Percentiles rank a stretch among this genome's conserved stretches.
Evolutionary conservation across 2,888 invertebrate genomes (phyloP).

Genomic region (Hemicrepidius hirtus): DNA sequence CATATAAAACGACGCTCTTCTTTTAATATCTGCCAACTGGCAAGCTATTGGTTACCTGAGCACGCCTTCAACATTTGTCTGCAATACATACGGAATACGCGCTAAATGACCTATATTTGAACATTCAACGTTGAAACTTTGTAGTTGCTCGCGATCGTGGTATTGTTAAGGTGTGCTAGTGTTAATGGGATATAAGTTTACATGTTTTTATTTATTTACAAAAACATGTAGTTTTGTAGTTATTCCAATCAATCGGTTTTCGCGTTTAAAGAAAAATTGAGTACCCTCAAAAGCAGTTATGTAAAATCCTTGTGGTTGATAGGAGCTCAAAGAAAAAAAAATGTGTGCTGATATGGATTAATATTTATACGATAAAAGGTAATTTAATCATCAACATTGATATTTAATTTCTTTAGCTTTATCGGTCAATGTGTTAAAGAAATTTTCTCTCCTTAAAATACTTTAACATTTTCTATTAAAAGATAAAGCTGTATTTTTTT

Average conservation of each 20-base stretch:
- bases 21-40: slow-evolving; percentile 9
- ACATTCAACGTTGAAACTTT: slow-evolving; percentile 43
- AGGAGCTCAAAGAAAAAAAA: too few relatives aligned
- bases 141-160: slow-evolving; percentile 42
- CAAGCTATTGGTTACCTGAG: slow-evolving; percentile 22
- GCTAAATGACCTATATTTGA: slow-evolving; percentile 51
- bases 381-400: too few relatives aligned
- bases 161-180: slow-evolving; percentile 25
- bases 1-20: not conserved
- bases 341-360: too few relatives aligned
- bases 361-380: too few relatives aligned
- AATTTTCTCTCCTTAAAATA: too few relatives aligned
- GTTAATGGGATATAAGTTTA: not conserved
- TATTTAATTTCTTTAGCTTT: too few relatives aligned
- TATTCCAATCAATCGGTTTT: too few relatives aligned
- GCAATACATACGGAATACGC: slow-evolving; percentile 41
- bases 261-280: not conserved
- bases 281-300: not conserved
- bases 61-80: slow-evolving; percentile 13
- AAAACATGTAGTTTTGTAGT: slow-evolving; percentile 6
- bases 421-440: too few relatives aligned
- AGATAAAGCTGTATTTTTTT: too few relatives aligned
- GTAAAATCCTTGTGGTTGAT: not conserved
- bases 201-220: too few relatives aligned
- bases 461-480: too few relatives aligned